These are phyloP conservation scores for Brachionus rubens DNA, from an alignment of 1,140 invertebrate species.

Conservation along the genomic window DNA sequence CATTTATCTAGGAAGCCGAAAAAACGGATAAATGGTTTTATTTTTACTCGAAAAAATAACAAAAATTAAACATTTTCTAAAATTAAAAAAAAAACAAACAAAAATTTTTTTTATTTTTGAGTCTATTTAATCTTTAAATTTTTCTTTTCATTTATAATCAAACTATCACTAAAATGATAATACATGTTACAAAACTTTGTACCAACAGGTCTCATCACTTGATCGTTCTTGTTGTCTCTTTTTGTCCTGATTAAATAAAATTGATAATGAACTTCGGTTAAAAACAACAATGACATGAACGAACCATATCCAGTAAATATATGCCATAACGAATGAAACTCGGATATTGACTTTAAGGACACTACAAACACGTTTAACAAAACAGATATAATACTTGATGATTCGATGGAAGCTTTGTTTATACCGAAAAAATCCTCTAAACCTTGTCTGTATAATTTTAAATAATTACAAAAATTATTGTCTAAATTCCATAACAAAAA, in stretches of 20 bases:
- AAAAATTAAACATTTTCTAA: too few species aligned
- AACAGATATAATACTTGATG: background rate
- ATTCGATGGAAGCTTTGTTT: background rate
- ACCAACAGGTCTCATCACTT: background rate
- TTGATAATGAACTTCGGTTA: constrained; percentile 42
- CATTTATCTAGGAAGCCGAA: too few species aligned
- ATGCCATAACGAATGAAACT: constrained; percentile 57
- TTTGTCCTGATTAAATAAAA: constrained; percentile 16
- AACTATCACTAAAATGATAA: constrained; percentile 36
- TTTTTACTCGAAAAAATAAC: too few species aligned
- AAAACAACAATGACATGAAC: constrained; percentile 49
- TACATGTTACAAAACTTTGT: constrained; percentile 35
- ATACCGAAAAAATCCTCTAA: constrained; percentile 41
- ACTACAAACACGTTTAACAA: constrained; percentile 13
- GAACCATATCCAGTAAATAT: constrained; percentile 53
- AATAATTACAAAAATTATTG: constrained; percentile 55
- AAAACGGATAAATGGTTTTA: background rate
- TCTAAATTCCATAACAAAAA: constrained; percentile 60
- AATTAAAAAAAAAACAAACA: background rate
- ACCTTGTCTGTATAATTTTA: constrained; percentile 52
- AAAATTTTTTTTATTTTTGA: too few species aligned
- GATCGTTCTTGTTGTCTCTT: background rate
- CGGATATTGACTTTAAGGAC: constrained; percentile 42
- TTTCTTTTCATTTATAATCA: constrained; percentile 24
- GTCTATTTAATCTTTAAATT: background rate